These are phyloP conservation scores for Xenopus petersii DNA, from an alignment of 2,797 vertebrate genomes.

Conservation along the genomic window DNA sequence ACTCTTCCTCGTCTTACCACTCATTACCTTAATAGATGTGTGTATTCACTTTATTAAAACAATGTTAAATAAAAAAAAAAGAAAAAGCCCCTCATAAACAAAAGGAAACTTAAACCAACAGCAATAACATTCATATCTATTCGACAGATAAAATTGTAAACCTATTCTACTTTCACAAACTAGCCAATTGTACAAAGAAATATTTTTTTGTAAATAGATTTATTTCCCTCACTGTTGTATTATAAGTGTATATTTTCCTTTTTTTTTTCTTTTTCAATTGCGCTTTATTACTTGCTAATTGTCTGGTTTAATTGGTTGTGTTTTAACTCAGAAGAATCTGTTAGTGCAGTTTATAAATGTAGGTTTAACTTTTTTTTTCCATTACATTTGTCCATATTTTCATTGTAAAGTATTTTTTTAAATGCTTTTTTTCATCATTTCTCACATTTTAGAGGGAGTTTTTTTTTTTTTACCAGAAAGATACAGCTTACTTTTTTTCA, in stretches of 20 bases:
- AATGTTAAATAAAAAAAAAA: constrained; percentile 61
- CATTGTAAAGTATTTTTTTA: constrained; percentile 70
- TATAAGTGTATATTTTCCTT: constrained; percentile 70
- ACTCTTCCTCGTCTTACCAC: constrained; percentile 66
- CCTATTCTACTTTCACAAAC: constrained; percentile 68
- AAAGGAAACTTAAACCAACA: constrained; percentile 74
- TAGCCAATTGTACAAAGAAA: constrained; percentile 77
- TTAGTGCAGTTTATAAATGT: constrained; percentile 59
- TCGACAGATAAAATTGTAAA: constrained; percentile 68
- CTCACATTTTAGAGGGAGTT: constrained; percentile 50
- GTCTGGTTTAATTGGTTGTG: constrained; percentile 77
- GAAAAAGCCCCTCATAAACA: constrained; percentile 63
- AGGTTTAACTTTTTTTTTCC: constrained; percentile 50
- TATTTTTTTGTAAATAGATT: constrained; percentile 85
- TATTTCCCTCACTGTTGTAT: constrained; percentile 68
- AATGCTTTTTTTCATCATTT: constrained; percentile 51
- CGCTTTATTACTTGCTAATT: constrained; percentile 81
- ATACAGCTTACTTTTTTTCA: constrained; percentile 63
- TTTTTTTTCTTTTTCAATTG: constrained; percentile 69
- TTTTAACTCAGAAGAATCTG: constrained; percentile 77
- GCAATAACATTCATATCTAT: constrained; percentile 87
- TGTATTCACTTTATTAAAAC: constrained; percentile 67
- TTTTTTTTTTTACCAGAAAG: constrained; percentile 53
- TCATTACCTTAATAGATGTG: constrained; percentile 51
- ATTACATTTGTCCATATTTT: constrained; percentile 60